A percentile compares a stretch with the other conserved stretches of the same genome.
These are phyloP conservation scores for Mycteria americana DNA, from an alignment of 2,797 vertebrate genomes.

Conservation along the genomic window DNA sequence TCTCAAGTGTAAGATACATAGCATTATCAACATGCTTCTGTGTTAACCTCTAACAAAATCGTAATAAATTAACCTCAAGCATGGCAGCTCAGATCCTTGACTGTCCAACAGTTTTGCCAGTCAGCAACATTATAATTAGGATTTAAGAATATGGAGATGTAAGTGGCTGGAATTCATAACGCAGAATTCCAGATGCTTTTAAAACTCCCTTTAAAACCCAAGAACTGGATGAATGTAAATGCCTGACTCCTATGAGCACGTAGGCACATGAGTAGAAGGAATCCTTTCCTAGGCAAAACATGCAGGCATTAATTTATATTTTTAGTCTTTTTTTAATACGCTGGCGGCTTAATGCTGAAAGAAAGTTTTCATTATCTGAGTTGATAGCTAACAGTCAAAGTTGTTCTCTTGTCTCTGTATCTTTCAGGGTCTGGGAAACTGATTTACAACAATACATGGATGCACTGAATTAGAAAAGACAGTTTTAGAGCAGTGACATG, in stretches of 20 bases:
- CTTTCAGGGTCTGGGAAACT: conserved; percentile 70
- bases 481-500: conserved; percentile 80
- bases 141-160: not conserved
- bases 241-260: not conserved
- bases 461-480: conserved; percentile 82
- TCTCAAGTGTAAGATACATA: not conserved
- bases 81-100: not conserved
- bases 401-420: conserved; percentile 69
- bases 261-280: not conserved
- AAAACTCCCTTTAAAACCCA: not conserved
- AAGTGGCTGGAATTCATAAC: not conserved
- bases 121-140: not conserved
- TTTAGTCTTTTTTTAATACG: conserved; percentile 33
- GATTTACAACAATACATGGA: conserved; percentile 78
- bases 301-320: conserved; percentile 36
- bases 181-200: not conserved
- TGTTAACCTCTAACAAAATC: not conserved
- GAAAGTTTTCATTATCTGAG: conserved; percentile 68
- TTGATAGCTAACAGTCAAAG: conserved; percentile 70
- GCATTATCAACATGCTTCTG: not conserved
- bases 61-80: not conserved
- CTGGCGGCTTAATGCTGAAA: conserved; percentile 55
- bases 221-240: not conserved
- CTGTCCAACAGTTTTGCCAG: not conserved
- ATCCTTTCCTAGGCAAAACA: not conserved